Evolutionary conservation across 2,888 invertebrate species (phyloP), one percentile per base, ranked within the genome.

Genomic region (Vesta saturnalis): DNA sequence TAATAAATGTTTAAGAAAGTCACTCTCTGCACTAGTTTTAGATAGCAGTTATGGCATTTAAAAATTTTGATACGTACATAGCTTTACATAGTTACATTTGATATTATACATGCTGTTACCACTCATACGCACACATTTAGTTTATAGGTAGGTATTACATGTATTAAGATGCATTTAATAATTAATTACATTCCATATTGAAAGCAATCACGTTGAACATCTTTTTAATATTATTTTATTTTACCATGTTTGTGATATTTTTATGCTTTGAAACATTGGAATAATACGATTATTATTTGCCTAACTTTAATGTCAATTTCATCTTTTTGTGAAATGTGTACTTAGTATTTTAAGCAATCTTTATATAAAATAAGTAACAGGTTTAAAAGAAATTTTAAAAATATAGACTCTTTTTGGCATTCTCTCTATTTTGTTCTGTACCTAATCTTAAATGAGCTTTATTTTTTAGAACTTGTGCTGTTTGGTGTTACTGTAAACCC

Each of bases 101-200:
- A 39, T 39, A 39, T 39, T 39, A 39, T 39, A 4, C 2, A 3
- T 39, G n/a, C 39, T n/a, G 39, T 39, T 39, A 39, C 39, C 39
- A 39, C 39, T 39, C n/a, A n/a, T 39, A 39, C 39, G 39, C 39
- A 39, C 39, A 39, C 3, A 39, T 39, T 39, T 39, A 39, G 3
- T n/a, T 39, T 4, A 39, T n/a, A 23, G n/a, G 3, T 39, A 39
- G 39, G 39, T 39, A n/a, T n/a, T n/a, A n/a, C n/a, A n/a, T n/a
- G n/a, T 39, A 39, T n/a, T 39, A 39, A n/a, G n/a, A 39, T 39
- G 39, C 39, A 39, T 39, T 39, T 39, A 39, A 39, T 39, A 39
- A 39, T 39, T 39, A 10, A 39, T 8, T n/a, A 39, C 39, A 39
- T 39, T 39, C 39, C 39, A n/a, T 39, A 39, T 4, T 10, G n/a